These are phyloP conservation scores for Bombus superbus DNA, from an alignment of 1,140 invertebrate species.

Conservation along the genomic window DNA sequence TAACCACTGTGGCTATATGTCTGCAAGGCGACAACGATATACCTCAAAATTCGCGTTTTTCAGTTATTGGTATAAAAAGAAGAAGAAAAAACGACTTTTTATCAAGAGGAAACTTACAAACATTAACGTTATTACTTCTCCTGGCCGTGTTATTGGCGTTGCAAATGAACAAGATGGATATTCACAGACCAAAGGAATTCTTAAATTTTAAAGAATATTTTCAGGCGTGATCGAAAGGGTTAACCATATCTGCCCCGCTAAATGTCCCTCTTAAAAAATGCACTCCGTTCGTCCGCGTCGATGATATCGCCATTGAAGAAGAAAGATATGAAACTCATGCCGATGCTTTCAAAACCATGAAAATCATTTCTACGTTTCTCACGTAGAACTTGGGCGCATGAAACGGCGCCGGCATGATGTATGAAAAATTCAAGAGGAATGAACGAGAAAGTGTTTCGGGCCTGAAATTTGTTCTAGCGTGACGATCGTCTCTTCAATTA, in stretches of 20 bases:
- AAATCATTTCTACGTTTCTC: slow-evolving; percentile 54
- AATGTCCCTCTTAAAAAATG: not conserved
- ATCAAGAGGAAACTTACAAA: no score
- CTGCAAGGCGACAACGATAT: no score
- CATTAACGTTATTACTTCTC: no score
- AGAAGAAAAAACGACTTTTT: no score
- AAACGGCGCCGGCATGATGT: slow-evolving; percentile 17
- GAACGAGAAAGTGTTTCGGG: not conserved
- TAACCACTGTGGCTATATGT: no score
- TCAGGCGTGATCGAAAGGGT: no score
- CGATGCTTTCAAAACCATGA: not conserved
- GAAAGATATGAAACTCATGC: not conserved
- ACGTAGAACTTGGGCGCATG: slow-evolving; percentile 40
- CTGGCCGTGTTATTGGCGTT: no score
- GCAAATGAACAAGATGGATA: no score
- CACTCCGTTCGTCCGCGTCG: not conserved
- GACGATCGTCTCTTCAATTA: slow-evolving; percentile 56
- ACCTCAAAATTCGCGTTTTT: no score
- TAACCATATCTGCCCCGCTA: not conserved
- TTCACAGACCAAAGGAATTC: no score
- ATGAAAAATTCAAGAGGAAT: slow-evolving; percentile 63
- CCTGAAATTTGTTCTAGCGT: slow-evolving; percentile 30
- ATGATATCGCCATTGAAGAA: not conserved
- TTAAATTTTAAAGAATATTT: no score
- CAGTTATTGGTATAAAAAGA: no score